A percentile compares a stretch with the other conserved stretches of the same genome.
phyloP scores from a whole-genome alignment of 2,113 vertebrate species.

The Aythya baeri region DNA sequence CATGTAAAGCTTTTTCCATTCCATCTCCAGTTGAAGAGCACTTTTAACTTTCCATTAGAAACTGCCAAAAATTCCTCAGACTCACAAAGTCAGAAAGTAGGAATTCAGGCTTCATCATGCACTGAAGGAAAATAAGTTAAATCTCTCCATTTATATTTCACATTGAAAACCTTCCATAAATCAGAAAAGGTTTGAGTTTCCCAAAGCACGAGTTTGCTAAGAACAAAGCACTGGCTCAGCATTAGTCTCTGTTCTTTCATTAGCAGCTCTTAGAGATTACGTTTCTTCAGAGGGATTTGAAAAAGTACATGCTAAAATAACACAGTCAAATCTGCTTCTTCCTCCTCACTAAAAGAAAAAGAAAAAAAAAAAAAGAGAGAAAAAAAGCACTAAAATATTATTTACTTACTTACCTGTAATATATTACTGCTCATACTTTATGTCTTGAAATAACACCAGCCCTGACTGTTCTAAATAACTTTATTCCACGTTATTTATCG shows the following conservation, averaged over 20 bases:
- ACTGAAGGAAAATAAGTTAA: neutral
- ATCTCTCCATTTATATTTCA: neutral
- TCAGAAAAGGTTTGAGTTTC: neutral
- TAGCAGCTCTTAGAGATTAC: neutral
- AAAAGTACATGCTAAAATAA: conserved; percentile 15
- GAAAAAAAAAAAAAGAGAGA: neutral
- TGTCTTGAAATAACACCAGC: neutral
- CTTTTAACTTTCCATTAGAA: conserved; percentile 70
- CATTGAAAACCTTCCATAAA: neutral
- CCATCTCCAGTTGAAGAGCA: conserved; percentile 42
- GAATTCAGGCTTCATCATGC: conserved; percentile 42
- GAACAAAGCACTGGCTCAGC: neutral
- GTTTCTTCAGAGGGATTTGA: neutral
- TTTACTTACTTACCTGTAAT: neutral
- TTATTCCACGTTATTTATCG: neutral
- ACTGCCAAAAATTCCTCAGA: conserved; percentile 68
- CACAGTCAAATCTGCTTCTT: neutral
- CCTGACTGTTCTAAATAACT: neutral
- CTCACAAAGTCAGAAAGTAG: conserved; percentile 50
- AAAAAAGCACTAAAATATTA: neutral
- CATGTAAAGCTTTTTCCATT: conserved; percentile 57
- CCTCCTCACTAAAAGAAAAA: neutral
- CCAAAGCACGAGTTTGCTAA: neutral
- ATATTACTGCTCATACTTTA: neutral
- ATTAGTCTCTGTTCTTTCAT: neutral